A percentile compares a stretch with the other conserved stretches of the same genome.
Conservation (phyloP, 2,888 invertebrate species). For the Athetis lepigone region DNA sequence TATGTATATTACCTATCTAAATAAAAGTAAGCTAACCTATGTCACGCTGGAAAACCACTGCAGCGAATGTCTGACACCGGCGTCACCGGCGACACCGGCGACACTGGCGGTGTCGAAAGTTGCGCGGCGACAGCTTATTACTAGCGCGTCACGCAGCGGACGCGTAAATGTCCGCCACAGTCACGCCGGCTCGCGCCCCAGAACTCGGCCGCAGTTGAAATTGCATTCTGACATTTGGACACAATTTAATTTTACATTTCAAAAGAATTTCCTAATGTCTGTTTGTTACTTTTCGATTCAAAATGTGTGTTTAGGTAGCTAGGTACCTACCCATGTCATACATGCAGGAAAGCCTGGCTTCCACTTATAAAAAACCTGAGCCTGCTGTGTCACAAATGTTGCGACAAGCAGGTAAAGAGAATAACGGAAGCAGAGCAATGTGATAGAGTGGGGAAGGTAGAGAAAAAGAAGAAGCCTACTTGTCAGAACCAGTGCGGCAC, state of each 20-base stretch:
- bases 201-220: neutral
- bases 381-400: no score
- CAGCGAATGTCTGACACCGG: neutral
- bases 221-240: neutral
- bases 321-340: no score
- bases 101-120: constrained; percentile 6
- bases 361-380: no score
- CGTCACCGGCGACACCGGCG: constrained; percentile 1
- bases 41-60: constrained; percentile 9
- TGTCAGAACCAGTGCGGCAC: no score
- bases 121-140: constrained; percentile 58
- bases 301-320: no score
- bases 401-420: no score
- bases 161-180: constrained; percentile 7
- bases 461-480: no score
- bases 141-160: constrained; percentile 18
- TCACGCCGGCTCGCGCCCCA: neutral
- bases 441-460: no score
- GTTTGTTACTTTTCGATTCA: neutral
- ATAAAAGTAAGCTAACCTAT: constrained; percentile 1
- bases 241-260: neutral
- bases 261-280: neutral
- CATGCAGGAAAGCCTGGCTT: no score
- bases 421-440: no score
- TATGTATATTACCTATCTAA: no score